Percentiles rank a stretch among this genome's conserved stretches.
These are phyloP conservation scores for Trichopria drosophilae DNA, from an alignment of 2,888 invertebrate genomes.

Conservation along the genomic window DNA sequence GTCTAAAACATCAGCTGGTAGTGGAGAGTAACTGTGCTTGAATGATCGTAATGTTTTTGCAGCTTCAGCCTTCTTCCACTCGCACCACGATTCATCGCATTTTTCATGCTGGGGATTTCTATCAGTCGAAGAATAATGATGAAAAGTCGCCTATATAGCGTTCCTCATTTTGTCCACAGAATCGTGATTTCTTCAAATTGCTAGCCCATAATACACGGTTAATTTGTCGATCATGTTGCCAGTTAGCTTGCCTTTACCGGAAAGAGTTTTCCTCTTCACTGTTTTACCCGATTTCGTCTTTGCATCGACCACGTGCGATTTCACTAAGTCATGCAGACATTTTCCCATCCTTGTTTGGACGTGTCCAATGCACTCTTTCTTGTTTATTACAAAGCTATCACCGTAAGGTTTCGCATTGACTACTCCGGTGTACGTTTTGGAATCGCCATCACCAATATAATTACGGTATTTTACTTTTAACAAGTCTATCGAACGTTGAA, in stretches of 20 bases:
- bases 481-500: too few species aligned
- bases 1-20: constrained; percentile 29
- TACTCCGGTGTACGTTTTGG: constrained; percentile 14
- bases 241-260: too few species aligned
- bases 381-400: constrained; percentile 30
- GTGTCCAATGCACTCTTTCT: constrained; percentile 19
- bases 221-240: too few species aligned
- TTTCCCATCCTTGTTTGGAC: neutral
- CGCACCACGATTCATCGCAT: constrained; percentile 29
- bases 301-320: too few species aligned
- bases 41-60: constrained; percentile 11
- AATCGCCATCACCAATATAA: constrained; percentile 23
- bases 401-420: constrained; percentile 32
- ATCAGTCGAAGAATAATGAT: constrained; percentile 24
- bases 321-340: too few species aligned
- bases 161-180: constrained; percentile 32
- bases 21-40: constrained; percentile 22
- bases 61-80: constrained; percentile 23
- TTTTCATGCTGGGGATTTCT: constrained; percentile 18
- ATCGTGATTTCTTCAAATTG: constrained; percentile 24
- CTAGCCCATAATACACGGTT: too few species aligned
- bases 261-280: too few species aligned
- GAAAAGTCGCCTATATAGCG: constrained; percentile 34
- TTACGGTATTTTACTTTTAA: constrained; percentile 25
- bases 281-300: too few species aligned